Percentiles rank a stretch among this genome's conserved stretches.
Evolutionary conservation across 37 sponge, comb jelly and placozoan species (phyloP).

Genomic region (Dysidea cf. avara): DNA sequence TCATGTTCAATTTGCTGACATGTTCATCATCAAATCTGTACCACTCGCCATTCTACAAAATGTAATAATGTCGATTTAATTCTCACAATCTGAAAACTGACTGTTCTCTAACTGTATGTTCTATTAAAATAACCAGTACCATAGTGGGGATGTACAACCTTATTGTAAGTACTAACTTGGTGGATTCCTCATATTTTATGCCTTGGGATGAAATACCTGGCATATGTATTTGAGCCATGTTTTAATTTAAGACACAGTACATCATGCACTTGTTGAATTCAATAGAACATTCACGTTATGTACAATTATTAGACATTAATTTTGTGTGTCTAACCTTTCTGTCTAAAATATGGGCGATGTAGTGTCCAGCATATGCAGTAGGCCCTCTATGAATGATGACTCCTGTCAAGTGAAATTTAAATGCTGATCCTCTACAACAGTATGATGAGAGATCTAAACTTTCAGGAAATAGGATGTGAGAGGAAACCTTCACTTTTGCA

Average conservation of each 20-base stretch:
- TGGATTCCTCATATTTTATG: too few relatives aligned
- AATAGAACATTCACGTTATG: too few relatives aligned
- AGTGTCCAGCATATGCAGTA: conserved; percentile 52
- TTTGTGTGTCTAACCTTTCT: conserved; percentile 9
- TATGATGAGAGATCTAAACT: conserved; percentile 11
- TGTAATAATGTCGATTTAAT: background rate
- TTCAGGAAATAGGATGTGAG: conserved; percentile 16
- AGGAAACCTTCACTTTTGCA: conserved; percentile 26
- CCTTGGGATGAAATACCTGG: too few relatives aligned
- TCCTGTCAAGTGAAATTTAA: conserved; percentile 29
- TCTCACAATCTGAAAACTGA: too few relatives aligned
- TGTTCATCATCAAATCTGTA: conserved; percentile 50
- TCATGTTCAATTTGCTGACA: conserved; percentile 17
- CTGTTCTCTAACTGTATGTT: too few relatives aligned
- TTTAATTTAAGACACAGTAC: too few relatives aligned
- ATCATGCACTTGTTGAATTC: too few relatives aligned
- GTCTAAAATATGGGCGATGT: conserved; percentile 45
- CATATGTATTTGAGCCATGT: too few relatives aligned
- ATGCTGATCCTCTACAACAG: background rate
- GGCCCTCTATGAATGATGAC: conserved; percentile 50
- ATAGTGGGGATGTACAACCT: too few relatives aligned
- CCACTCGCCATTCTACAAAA: conserved; percentile 24
- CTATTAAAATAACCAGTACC: too few relatives aligned
- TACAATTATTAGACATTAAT: background rate
- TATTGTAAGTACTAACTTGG: too few relatives aligned